phyloP scores from a whole-genome alignment of 1,140 invertebrate genomes.

The Drosophila dunni region DNA sequence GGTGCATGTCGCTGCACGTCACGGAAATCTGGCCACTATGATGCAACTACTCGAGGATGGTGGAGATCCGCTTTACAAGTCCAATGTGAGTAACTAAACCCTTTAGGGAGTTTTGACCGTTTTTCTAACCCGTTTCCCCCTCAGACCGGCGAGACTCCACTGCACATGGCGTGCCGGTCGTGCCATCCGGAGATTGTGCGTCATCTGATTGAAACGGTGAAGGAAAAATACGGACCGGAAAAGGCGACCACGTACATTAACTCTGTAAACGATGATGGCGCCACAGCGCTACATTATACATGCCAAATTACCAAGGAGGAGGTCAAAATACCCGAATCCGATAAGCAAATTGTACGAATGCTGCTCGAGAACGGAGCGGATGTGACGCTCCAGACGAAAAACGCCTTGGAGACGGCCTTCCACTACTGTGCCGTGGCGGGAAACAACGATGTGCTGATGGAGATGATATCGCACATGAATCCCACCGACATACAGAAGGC shows the following conservation, averaged over 20 bases:
- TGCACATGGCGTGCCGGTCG: slow-evolving; percentile 94
- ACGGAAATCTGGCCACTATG: slow-evolving; percentile 94
- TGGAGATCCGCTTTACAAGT: slow-evolving; percentile 94
- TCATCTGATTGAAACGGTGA: slow-evolving; percentile 94
- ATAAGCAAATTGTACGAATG: slow-evolving; percentile 94
- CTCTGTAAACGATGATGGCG: slow-evolving; percentile 94
- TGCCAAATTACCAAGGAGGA: slow-evolving; percentile 92
- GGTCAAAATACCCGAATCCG: slow-evolving; percentile 91
- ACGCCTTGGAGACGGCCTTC: slow-evolving; percentile 96
- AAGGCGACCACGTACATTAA: slow-evolving; percentile 91
- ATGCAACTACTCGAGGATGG: slow-evolving; percentile 94
- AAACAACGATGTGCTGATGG: slow-evolving; percentile 96
- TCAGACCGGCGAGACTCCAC: slow-evolving; percentile 96
- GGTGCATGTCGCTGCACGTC: slow-evolving; percentile 95
- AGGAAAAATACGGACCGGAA: slow-evolving; percentile 89
- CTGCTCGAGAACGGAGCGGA: slow-evolving; percentile 96
- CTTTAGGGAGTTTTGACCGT: too few relatives aligned
- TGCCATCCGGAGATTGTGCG: slow-evolving; percentile 94
- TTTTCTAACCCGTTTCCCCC: not conserved
- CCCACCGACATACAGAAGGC: slow-evolving; percentile 95
- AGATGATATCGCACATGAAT: slow-evolving; percentile 96
- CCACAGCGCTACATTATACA: slow-evolving; percentile 96
- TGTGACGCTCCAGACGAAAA: slow-evolving; percentile 92
- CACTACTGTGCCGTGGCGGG: slow-evolving; percentile 97
- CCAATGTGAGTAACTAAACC: slow-evolving; percentile 88